Evolutionary conservation across 2,888 invertebrate genomes (phyloP).

Genomic region (Lycophotia porphyrea): DNA sequence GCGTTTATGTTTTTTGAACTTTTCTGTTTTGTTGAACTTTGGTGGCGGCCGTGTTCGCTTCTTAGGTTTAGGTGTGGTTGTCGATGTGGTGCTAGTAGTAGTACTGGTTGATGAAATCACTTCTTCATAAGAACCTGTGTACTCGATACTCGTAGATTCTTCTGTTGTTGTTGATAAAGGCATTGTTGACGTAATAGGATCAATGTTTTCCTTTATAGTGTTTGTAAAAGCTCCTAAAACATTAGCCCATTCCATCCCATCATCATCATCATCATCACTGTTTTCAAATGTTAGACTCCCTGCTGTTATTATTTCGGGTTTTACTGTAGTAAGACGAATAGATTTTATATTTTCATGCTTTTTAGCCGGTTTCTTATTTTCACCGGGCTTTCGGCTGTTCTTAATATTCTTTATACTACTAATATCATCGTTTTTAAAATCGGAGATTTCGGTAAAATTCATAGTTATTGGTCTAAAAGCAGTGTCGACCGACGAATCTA

Average conservation of each 20-base stretch:
- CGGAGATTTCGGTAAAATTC: slow-evolving; percentile 69
- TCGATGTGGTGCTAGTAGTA: slow-evolving; percentile 68
- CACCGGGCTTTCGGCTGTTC: slow-evolving; percentile 72
- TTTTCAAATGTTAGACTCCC: slow-evolving; percentile 70
- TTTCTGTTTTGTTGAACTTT: slow-evolving; percentile 80
- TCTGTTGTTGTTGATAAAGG: slow-evolving; percentile 56
- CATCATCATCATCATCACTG: slow-evolving; percentile 1
- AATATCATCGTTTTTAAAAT: slow-evolving; percentile 65
- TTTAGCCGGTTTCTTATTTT: slow-evolving; percentile 76
- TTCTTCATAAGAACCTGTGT: slow-evolving; percentile 43
- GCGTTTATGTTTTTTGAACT: slow-evolving; percentile 84
- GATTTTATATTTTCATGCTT: slow-evolving; percentile 78
- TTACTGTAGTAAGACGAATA: slow-evolving; percentile 75
- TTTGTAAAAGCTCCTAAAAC: slow-evolving; percentile 82
- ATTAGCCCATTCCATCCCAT: slow-evolving; percentile 80
- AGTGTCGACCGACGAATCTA: slow-evolving; percentile 77
- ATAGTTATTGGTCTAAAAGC: slow-evolving; percentile 84
- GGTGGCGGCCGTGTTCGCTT: slow-evolving; percentile 85
- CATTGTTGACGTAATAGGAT: slow-evolving; percentile 65
- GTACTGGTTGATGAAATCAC: slow-evolving; percentile 42
- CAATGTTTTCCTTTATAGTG: slow-evolving; percentile 76
- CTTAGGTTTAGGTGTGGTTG: slow-evolving; percentile 75
- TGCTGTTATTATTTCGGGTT: slow-evolving; percentile 84
- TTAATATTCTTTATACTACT: slow-evolving; percentile 70
- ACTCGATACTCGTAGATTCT: slow-evolving; percentile 7